A percentile compares a stretch with the other conserved stretches of the same genome.
phyloP scores from a whole-genome alignment of 2,888 invertebrate genomes.

The Entomobrya multifasciata region DNA sequence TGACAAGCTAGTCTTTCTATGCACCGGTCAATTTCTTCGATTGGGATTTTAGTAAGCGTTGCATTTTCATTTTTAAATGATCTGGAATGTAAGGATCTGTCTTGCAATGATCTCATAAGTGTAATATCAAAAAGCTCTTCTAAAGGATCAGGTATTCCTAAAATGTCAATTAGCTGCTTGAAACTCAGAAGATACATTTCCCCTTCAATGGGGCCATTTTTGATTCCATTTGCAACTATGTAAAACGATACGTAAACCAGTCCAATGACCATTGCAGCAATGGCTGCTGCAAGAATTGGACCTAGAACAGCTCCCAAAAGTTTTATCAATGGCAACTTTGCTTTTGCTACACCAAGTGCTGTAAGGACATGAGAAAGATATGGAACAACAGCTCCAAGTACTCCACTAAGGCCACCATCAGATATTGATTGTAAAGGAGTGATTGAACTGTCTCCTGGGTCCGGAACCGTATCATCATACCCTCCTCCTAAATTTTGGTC shows the following conservation, averaged over 20 bases:
- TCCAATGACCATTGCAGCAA: conserved; percentile 59
- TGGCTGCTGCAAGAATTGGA: conserved; percentile 61
- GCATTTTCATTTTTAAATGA: not conserved
- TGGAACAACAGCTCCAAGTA: not conserved
- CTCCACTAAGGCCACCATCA: not conserved
- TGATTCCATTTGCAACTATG: conserved; percentile 12
- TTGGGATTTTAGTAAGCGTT: not conserved
- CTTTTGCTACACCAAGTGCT: conserved; percentile 6
- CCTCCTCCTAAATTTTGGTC: too few species aligned
- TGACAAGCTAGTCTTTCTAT: conserved; percentile 41
- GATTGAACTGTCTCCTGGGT: conserved; percentile 1
- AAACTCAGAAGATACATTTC: conserved; percentile 8
- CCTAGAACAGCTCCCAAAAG: conserved; percentile 17
- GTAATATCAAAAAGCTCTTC: conserved; percentile 27
- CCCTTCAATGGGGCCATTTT: conserved; percentile 38
- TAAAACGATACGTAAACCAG: conserved; percentile 59
- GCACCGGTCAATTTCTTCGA: not conserved
- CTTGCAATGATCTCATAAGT: conserved; percentile 15
- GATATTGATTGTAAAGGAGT: conserved; percentile 30
- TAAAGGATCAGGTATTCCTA: conserved; percentile 41
- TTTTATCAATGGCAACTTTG: conserved; percentile 15
- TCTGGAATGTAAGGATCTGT: not conserved
- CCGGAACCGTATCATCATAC: too few species aligned
- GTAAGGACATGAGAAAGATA: conserved; percentile 6
- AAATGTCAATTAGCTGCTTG: conserved; percentile 23